These are phyloP conservation scores for Ectropis grisescens DNA, from an alignment of 1,140 invertebrate species.

Conservation along the genomic window DNA sequence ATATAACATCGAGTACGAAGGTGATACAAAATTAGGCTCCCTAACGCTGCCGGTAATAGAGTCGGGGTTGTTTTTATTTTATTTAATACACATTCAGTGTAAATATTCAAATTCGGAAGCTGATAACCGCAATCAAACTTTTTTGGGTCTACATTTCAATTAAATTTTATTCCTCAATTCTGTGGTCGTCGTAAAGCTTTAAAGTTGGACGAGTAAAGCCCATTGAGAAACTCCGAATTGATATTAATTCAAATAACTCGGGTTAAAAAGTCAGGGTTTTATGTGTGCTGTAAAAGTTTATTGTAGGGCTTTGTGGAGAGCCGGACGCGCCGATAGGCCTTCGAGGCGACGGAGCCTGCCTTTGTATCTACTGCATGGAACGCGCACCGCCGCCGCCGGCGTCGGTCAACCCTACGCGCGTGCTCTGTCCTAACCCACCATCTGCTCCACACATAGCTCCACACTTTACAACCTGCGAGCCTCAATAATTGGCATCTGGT, in stretches of 20 bases:
- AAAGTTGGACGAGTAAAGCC: constrained; percentile 67
- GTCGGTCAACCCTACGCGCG: constrained; percentile 2
- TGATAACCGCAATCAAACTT: constrained; percentile 63
- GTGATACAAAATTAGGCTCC: constrained; percentile 1
- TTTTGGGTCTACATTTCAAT: constrained; percentile 65
- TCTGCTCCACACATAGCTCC: not conserved
- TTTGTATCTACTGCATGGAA: too few species aligned
- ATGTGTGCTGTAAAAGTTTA: constrained; percentile 67
- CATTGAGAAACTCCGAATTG: constrained; percentile 68
- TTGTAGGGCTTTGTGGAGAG: constrained; percentile 63
- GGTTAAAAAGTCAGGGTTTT: constrained; percentile 70
- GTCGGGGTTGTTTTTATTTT: constrained; percentile 5
- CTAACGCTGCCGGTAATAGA: not conserved
- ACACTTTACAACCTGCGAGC: not conserved
- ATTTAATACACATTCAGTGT: constrained; percentile 38
- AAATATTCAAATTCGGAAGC: constrained; percentile 68
- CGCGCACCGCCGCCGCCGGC: constrained; percentile 31
- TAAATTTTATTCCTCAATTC: constrained; percentile 68
- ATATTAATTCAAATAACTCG: constrained; percentile 70
- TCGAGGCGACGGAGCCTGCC: constrained; percentile 42
- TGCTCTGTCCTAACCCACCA: too few species aligned
- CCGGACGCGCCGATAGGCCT: constrained; percentile 57
- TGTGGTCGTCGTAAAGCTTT: constrained; percentile 64
- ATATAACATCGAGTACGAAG: too few species aligned
- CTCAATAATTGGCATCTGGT: not conserved